phyloP scores from a whole-genome alignment of 2,113 vertebrate genomes.

The Rhynchomys soricoides region DNA sequence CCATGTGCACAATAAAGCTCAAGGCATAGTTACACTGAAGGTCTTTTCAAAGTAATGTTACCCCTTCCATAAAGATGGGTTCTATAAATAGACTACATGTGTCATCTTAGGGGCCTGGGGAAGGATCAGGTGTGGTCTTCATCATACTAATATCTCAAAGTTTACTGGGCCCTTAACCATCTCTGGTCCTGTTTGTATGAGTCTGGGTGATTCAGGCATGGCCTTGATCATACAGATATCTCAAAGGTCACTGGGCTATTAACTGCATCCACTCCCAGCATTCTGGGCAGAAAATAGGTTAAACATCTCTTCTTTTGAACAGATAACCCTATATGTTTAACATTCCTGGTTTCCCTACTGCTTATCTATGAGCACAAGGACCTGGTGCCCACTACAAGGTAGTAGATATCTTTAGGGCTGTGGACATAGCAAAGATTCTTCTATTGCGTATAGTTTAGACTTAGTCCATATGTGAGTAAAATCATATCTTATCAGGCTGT shows the following conservation, averaged over 20 bases:
- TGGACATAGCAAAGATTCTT: not conserved
- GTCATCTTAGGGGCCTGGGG: not conserved
- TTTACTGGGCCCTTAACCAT: not conserved
- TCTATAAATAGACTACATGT: not conserved
- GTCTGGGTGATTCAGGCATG: not conserved
- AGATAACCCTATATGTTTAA: not conserved
- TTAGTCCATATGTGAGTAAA: not conserved
- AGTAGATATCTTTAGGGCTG: not conserved
- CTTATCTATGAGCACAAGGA: not conserved
- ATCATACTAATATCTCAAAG: not conserved
- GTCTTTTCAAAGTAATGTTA: not conserved
- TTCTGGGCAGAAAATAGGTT: not conserved
- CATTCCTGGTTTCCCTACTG: not conserved
- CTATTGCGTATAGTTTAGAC: not conserved
- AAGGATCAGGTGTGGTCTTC: not conserved
- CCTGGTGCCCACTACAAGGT: not conserved
- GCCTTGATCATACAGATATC: not conserved
- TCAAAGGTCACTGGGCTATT: not conserved
- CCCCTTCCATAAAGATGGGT: not conserved
- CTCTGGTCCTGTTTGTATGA: not conserved
- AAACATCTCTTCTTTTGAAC: not conserved
- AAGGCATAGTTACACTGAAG: not conserved
- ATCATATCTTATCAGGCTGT: accelerated
- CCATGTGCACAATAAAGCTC: not conserved
- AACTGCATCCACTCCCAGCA: not conserved